These are phyloP conservation scores for Microcebus ravelobensis DNA, from an alignment of 2,113 vertebrate genomes.

Conservation along the genomic window DNA sequence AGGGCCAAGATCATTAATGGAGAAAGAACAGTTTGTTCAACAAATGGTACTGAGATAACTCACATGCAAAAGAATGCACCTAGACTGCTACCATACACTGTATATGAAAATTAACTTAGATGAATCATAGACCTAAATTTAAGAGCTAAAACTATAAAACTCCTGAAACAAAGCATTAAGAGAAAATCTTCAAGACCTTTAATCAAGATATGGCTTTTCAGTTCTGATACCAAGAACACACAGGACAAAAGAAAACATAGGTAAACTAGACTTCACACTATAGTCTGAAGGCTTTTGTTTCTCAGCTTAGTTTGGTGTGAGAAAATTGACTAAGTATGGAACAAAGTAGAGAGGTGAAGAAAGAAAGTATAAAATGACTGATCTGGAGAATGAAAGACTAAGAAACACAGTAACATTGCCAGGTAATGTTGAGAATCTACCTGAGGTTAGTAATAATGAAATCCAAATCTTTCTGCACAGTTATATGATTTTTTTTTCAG, in stretches of 20 bases:
- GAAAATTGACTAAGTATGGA: background rate
- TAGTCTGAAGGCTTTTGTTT: background rate
- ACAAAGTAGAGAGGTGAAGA: background rate
- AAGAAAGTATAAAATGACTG: background rate
- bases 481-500: background rate
- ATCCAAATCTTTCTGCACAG: background rate
- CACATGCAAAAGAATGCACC: background rate
- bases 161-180: background rate
- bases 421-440: background rate
- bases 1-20: background rate
- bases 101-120: background rate
- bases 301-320: constrained; percentile 10
- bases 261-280: background rate
- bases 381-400: background rate
- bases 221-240: background rate
- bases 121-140: background rate
- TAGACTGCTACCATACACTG: background rate
- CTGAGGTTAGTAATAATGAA: background rate
- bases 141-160: background rate
- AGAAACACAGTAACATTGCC: background rate
- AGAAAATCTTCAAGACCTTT: background rate
- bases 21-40: background rate
- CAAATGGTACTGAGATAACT: background rate
- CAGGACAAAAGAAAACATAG: background rate
- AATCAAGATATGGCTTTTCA: background rate